Conservation (phyloP, 2,888 invertebrate species). For the Volucella inanis region DNA sequence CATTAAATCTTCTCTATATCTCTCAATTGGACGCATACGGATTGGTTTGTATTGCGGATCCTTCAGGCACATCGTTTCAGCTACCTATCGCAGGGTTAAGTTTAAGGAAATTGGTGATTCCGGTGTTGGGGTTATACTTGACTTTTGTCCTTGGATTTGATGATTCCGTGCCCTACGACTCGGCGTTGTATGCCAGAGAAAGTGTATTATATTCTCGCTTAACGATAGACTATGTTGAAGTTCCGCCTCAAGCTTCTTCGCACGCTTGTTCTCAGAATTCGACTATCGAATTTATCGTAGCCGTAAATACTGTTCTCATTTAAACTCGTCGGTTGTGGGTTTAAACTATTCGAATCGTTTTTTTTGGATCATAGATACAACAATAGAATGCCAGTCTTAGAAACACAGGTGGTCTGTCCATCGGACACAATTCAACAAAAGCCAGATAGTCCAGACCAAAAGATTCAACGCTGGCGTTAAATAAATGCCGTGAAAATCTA, state of each 20-base stretch:
- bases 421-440: constrained; percentile 93
- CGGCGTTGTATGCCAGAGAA: constrained; percentile 86
- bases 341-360: constrained; percentile 36
- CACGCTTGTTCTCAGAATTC: constrained; percentile 79
- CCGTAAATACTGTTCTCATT: constrained; percentile 78
- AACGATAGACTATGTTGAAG: constrained; percentile 88
- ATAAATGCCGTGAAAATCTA: no score
- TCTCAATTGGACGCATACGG: no score
- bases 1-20: no score
- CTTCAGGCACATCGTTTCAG: constrained; percentile 93
- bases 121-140: constrained; percentile 80
- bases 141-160: constrained; percentile 84
- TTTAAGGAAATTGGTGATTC: constrained; percentile 82
- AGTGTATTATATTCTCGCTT: constrained; percentile 88
- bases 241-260: constrained; percentile 81
- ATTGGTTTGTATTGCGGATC: constrained; percentile 91
- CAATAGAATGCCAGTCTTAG: constrained; percentile 95
- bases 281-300: constrained; percentile 79
- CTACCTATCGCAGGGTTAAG: constrained; percentile 87
- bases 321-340: constrained; percentile 62
- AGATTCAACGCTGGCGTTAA: no score
- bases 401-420: constrained; percentile 91
- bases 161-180: constrained; percentile 90
- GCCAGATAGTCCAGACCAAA: constrained; percentile 98
- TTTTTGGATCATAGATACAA: constrained; percentile 94